Evolutionary conservation across 2,888 invertebrate species (phyloP).

Genomic region (Neria commutata): DNA sequence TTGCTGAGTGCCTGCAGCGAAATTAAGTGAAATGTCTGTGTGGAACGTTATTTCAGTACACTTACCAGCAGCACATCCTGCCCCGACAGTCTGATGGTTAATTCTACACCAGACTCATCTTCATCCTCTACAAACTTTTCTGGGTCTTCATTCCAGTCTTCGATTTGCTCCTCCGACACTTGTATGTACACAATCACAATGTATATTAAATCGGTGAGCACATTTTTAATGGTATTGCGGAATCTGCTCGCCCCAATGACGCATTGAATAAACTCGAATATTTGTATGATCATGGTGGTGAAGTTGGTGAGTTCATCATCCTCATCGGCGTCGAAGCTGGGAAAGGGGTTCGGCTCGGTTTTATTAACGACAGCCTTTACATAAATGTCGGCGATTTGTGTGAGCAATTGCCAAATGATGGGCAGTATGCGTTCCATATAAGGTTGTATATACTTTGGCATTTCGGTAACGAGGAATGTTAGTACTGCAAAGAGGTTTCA

Average conservation of each 20-base stretch:
- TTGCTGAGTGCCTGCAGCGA: constrained; percentile 59
- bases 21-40: not conserved
- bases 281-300: constrained; percentile 69
- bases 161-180: constrained; percentile 72
- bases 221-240: constrained; percentile 66
- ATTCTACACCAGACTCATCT: constrained; percentile 68
- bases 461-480: constrained; percentile 68
- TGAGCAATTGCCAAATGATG: constrained; percentile 73
- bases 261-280: constrained; percentile 72
- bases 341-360: constrained; percentile 62
- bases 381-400: constrained; percentile 70
- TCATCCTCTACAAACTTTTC: constrained; percentile 75
- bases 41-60: not conserved
- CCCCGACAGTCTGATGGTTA: constrained; percentile 71
- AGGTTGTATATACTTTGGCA: constrained; percentile 68
- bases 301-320: constrained; percentile 70
- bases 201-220: constrained; percentile 70
- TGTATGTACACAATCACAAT: constrained; percentile 73
- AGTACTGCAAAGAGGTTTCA: constrained; percentile 60
- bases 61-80: constrained; percentile 68
- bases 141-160: constrained; percentile 69
- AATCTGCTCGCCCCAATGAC: constrained; percentile 68
- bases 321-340: constrained; percentile 67
- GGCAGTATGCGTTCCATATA: constrained; percentile 69
- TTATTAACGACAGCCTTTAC: constrained; percentile 70